Conservation (phyloP, 1,140 invertebrate genomes). For the Hyles vespertilio region DNA sequence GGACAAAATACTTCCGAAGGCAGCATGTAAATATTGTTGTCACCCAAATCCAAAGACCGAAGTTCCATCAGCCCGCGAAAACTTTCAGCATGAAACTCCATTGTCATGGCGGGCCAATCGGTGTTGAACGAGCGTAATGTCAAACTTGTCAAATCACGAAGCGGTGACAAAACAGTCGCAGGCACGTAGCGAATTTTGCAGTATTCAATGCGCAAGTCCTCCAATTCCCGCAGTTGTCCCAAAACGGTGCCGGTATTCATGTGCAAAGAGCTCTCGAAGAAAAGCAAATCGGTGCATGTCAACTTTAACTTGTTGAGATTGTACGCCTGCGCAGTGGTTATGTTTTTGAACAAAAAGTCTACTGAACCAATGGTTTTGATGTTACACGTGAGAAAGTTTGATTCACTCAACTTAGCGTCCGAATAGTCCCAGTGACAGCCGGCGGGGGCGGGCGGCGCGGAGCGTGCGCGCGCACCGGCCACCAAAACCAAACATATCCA, state of each 20-base stretch:
- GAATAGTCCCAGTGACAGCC: constrained; percentile 82
- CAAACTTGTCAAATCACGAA: constrained; percentile 82
- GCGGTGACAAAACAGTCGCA: constrained; percentile 80
- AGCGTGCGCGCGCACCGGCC: constrained; percentile 64
- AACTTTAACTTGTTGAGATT: constrained; percentile 82
- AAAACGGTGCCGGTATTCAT: constrained; percentile 80
- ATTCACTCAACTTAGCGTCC: constrained; percentile 74
- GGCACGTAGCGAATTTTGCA: constrained; percentile 89
- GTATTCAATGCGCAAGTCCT: constrained; percentile 83
- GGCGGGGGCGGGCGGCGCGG: constrained; percentile 76
- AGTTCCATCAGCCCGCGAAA: constrained; percentile 83
- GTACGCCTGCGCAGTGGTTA: constrained; percentile 81
- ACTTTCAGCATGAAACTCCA: constrained; percentile 85
- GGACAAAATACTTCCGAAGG: constrained; percentile 86
- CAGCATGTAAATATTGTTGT: constrained; percentile 88
- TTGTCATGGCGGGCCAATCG: constrained; percentile 87
- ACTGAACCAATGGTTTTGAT: constrained; percentile 84
- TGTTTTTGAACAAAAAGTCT: constrained; percentile 82
- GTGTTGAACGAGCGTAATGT: constrained; percentile 85
- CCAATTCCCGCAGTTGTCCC: constrained; percentile 77
- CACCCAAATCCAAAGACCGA: constrained; percentile 83
- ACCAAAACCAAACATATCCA: constrained; percentile 65
- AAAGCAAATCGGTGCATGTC: constrained; percentile 86
- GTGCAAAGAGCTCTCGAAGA: constrained; percentile 86
- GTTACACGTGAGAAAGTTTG: constrained; percentile 80